phyloP scores from a whole-genome alignment of 92 coral and sea anemone species.

The Porites rus region DNA sequence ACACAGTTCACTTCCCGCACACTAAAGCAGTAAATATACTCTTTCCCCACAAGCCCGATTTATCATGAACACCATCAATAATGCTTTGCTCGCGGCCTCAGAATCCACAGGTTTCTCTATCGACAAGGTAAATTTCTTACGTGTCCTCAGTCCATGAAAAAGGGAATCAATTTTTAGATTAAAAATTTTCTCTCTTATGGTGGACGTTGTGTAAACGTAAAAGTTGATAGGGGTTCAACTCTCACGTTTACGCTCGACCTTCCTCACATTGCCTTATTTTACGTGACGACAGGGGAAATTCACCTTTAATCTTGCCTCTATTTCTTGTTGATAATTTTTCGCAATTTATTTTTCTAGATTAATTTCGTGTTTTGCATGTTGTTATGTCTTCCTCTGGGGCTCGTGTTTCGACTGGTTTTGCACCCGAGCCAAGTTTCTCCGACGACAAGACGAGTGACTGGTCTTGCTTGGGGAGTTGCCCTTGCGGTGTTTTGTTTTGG shows the following conservation, averaged over 20 bases:
- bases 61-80: slow-evolving; percentile 5
- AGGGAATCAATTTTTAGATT: too few relatives aligned
- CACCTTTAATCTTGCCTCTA: background rate
- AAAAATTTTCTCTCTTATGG: too few relatives aligned
- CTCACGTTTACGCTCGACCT: background rate
- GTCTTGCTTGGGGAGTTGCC: slow-evolving; percentile 66
- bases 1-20: too few relatives aligned
- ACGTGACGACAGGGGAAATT: too few relatives aligned
- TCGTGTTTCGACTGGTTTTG: slow-evolving; percentile 63
- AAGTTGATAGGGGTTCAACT: too few relatives aligned
- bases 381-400: slow-evolving; percentile 66
- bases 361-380: slow-evolving; percentile 66
- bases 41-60: too few relatives aligned
- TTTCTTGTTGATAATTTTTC: background rate
- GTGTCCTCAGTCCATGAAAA: background rate
- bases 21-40: too few relatives aligned
- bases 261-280: background rate
- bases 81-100: background rate
- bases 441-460: slow-evolving; percentile 60
- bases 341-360: slow-evolving; percentile 38
- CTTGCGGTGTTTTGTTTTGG: slow-evolving; percentile 41
- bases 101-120: background rate
- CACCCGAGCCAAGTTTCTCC: slow-evolving; percentile 66
- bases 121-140: background rate
- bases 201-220: too few relatives aligned